These are phyloP conservation scores for Phortica okadai DNA, from an alignment of 2,888 invertebrate genomes.

Conservation along the genomic window DNA sequence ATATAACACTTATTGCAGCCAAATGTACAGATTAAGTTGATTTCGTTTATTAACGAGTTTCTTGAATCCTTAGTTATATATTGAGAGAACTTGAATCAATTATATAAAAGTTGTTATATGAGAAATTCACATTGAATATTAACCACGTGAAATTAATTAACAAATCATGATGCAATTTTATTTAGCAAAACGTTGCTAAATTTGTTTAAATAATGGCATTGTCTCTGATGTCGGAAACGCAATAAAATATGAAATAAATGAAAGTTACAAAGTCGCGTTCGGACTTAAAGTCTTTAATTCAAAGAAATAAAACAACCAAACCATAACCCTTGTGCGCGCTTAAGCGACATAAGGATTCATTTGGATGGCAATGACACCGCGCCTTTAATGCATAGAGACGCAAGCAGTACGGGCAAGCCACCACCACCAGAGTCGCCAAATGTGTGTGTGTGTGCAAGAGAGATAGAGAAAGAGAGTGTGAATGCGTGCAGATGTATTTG, in stretches of 20 bases:
- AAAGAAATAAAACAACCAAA: background rate
- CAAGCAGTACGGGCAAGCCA: background rate
- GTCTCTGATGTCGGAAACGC: background rate
- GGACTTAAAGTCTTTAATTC: background rate
- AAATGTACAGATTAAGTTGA: constrained; percentile 21
- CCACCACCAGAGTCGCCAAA: constrained; percentile 19
- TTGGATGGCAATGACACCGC: background rate
- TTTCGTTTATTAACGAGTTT: too few species aligned
- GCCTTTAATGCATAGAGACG: background rate
- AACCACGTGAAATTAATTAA: constrained; percentile 67
- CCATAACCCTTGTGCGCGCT: background rate
- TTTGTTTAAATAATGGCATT: constrained; percentile 46
- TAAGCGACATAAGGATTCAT: background rate
- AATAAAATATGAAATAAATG: constrained; percentile 7
- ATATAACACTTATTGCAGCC: too few species aligned
- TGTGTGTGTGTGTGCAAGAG: background rate
- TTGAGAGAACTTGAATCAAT: constrained; percentile 28
- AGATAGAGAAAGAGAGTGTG: constrained; percentile 47
- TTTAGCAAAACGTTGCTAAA: constrained; percentile 61
- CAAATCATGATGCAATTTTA: constrained; percentile 62
- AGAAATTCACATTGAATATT: constrained; percentile 36
- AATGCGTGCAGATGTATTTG: background rate
- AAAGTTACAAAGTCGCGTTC: background rate
- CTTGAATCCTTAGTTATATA: too few species aligned
- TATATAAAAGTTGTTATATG: constrained; percentile 45